Base-by-base conservation (phyloP, 2,113 vertebrate genomes). In the Sylvicapra grimmia region DNA sequence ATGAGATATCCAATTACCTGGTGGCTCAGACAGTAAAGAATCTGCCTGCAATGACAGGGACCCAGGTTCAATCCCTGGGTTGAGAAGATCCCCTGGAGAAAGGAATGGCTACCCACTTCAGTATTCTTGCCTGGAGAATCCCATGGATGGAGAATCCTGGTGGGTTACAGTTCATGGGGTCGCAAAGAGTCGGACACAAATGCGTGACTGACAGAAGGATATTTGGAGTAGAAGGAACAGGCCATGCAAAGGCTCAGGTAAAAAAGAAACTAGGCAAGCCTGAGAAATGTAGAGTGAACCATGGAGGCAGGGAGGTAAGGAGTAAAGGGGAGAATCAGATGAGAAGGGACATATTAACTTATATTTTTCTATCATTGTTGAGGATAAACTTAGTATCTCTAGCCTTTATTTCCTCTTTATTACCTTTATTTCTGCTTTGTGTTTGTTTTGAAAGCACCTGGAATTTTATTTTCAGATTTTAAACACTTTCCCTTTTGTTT, bases 381-480 rank as follows among this genome's bases (percentile, higher is more conserved):
- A 89, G 23, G 77, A 94, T 68, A 44, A 89, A 51, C n/a, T 87
- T 82, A 40, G 25, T 79, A 77, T 56, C 11, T 86, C 77, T 89
- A 94, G 47, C 53, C 49, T 94, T 86, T 77, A 58, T 93, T 90
- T 68, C 18, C 44, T 40, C 21, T 93, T 87, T 84, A 87, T 88
- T 61, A 36, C 44, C 53, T 90, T 90, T 58, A 85, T 47, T 89
- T 47, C 5, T 93, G 53, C 31, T 88, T 94, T 56, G 27, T 40
- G 59, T 86, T 95, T 88, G 21, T 63, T 94, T 96, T 93, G 12
- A 63, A 96, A 86, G n/a, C 13, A 96, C 29, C 40, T 98, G 68
- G 49, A 89, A 90, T 96, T 86, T 88, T 58, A 93, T 90, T 97
- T 93, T 31, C 13, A 77, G 23, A 40, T 96, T 85, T 91, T 83